Evolutionary conservation across 2,113 vertebrate genomes (phyloP), one percentile per base, ranked within the genome.

Genomic region (Mastomys natalensis): DNA sequence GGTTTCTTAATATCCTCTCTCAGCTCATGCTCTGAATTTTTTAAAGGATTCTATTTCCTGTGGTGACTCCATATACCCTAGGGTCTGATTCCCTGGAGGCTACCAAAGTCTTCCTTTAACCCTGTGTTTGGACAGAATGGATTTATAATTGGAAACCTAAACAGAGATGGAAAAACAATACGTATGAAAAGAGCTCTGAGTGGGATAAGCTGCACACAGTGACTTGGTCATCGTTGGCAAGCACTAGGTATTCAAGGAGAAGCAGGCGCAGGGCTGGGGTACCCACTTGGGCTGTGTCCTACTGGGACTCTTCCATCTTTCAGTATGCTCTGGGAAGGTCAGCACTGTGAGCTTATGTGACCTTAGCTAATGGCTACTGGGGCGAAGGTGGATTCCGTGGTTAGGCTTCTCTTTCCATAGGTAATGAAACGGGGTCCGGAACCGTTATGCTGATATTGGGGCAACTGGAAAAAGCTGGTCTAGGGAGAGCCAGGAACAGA

Each of bases 141-240:
- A 68, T 91, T 93, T 78, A 86, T 64, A 94, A 90, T 81, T 92
- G 92, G 87, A 96, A 92, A 92, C 53, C 81, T 31, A 81, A 40
- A 53, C 48, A 24, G 17, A 53, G 31, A 91, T 31, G 85, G 19
- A 70, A 24, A n/a, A 90, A 58, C 85, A 93, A 73, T 4, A 22
- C 45, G 10, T 8, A 43, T 24, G 87, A 89, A 94, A 64, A 93
- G 53, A 92, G 60, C 66, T 77, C 26, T 12, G 86, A 66, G 68
- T 31, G 53, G 13, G 64, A 37, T 16, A 66, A 89, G 51, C n/a
- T 89, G 24, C 51, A 86, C 53, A 6, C 17, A 40, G 31, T 86
- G 84, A 64, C 76, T 82, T 92, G 68, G 87, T 78, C 70, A 60
- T 51, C 43, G 21, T 82, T 15, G 68, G 17, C 72, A 85, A 66